A percentile compares a stretch with the other conserved stretches of the same genome.
phyloP scores from a whole-genome alignment of 2,888 invertebrate species.

The Helobdella robusta region DNA sequence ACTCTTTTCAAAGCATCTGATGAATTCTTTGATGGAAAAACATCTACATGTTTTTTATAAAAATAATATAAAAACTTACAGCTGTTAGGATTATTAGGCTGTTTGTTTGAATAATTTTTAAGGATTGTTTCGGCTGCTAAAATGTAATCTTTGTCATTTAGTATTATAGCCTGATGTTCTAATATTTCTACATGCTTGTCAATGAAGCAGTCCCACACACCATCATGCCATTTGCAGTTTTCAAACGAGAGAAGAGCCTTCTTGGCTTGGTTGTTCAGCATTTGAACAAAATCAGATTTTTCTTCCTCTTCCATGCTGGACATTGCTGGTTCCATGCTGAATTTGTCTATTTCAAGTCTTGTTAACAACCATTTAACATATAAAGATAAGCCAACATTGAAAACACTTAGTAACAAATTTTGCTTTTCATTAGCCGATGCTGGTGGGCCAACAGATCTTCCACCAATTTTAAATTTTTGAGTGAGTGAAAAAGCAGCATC shows the following conservation, averaged over 20 bases:
- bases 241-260: neutral
- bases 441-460: neutral
- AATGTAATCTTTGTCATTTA: neutral
- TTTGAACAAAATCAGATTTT: neutral
- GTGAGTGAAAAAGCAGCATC: too few species aligned
- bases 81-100: neutral
- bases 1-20: neutral
- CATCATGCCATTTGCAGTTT: neutral
- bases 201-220: neutral
- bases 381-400: neutral
- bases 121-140: neutral
- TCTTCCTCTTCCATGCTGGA: neutral
- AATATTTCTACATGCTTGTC: conserved; percentile 12
- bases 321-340: too few species aligned
- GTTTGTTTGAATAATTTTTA: neutral
- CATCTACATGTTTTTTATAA: neutral
- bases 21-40: neutral
- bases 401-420: neutral
- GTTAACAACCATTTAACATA: conserved; percentile 11
- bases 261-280: neutral
- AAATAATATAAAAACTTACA: conserved; percentile 11
- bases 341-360: neutral
- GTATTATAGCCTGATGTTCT: neutral
- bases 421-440: neutral
- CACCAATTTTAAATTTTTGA: too few species aligned